Conservation (phyloP, 1,140 invertebrate species). For the Caenorhabditis brenneri region DNA sequence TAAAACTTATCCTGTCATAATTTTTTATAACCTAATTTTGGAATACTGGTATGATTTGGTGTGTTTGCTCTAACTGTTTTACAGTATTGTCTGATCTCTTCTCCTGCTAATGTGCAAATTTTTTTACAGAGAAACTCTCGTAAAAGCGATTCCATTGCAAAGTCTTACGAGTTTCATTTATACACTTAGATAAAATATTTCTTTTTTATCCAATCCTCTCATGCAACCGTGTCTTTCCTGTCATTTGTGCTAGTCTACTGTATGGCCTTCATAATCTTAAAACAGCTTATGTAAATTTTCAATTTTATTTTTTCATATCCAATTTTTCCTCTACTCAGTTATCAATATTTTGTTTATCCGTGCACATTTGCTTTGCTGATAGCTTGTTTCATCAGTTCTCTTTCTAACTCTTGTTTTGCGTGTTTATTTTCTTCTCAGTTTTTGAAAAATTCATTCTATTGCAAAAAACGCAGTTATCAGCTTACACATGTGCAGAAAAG, state of each 20-base stretch:
- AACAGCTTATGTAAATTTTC: background rate
- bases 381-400: background rate
- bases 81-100: conserved; percentile 24
- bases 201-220: background rate
- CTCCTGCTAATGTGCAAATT: background rate
- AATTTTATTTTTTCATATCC: background rate
- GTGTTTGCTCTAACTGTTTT: conserved; percentile 39
- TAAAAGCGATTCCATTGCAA: conserved; percentile 1
- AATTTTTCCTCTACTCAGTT: background rate
- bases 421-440: background rate
- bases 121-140: conserved; percentile 15
- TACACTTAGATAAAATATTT: background rate
- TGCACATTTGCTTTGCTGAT: background rate
- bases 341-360: background rate
- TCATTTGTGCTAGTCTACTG: conserved; percentile 1
- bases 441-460: background rate
- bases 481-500: background rate
- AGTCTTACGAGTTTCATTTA: conserved; percentile 24
- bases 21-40: background rate
- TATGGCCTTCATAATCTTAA: background rate
- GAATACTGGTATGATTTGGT: conserved; percentile 31
- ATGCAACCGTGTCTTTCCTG: background rate
- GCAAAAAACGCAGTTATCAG: background rate
- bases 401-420: background rate
- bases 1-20: background rate